Base-by-base conservation (phyloP, 2,888 invertebrate species). In the Azorinus chamasolen region DNA sequence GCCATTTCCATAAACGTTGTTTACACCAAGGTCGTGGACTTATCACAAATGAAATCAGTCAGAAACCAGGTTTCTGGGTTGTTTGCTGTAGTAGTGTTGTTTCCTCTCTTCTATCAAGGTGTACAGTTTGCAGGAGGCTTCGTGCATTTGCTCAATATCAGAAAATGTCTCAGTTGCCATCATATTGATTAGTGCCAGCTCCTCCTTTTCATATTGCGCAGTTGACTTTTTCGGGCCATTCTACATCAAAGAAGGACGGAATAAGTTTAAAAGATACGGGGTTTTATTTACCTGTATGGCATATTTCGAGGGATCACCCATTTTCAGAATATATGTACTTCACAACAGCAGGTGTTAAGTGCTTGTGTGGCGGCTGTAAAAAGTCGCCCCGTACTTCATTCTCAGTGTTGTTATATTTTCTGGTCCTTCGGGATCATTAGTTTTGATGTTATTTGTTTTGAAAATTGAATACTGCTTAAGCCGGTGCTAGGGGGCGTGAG, bases 181-280 rank as follows among this genome's bases (percentile, higher is more conserved):
- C 22, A 4, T 79, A 87, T 4, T 62, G 93, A 61, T 82, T 92
- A 1, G 73, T 64, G 3, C 68, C 79, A 5, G 66, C 76, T 2
- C 50, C 73, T 3, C 87, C 92, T 32, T 32, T 32, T 4, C 80
- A 2, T 76, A 87, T 50, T 62, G 71, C 12, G 91, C 90, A 8
- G 53, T 92, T 1, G 92, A 93, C 54, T 90, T 82, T 18, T 87
- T 86, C 24, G 91, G 92, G 2, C 92, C 91, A 0, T 81, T 87
- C 16, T 70, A 77, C 20, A 62, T 91, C 0, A 74, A 79, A 20
- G 84, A 87, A 22, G 84, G 84, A 4, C 58, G 85, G n/a, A 86
- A 86, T 32, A 73, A 76, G 8, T 53, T 79, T 2, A 90, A 91
- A 88, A 59, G 79, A 5, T 91, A 86, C 18, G 83, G 91, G 12